Base-by-base conservation (phyloP, 1,140 invertebrate species). In the Odontomachus brunneus region DNA sequence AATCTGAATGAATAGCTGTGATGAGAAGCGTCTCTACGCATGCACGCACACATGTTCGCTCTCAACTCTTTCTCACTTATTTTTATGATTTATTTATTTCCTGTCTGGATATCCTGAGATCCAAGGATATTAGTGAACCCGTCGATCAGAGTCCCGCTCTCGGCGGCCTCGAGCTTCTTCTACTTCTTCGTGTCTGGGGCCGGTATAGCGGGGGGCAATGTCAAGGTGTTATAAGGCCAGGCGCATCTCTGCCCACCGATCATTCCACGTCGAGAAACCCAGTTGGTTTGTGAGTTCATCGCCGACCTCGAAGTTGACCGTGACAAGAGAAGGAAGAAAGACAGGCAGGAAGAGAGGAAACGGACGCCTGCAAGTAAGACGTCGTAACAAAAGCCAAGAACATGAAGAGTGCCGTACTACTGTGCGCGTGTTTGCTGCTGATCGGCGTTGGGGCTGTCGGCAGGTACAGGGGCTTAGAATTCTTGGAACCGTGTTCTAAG, bases 401-500 rank as follows among this genome's bases (percentile, higher is more conserved):
- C 44, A 86, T 59, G 60, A 80, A 19, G 38, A 22, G 65, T n/a
- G 22, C 11, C 44, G 11, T 83, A 9, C 22, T 88, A 19, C 51
- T 90, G 66, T 88, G 84, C 82, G 84, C 48, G 60, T 90, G 66
- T 82, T 65, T 33, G 3, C 78, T 89, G 44, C 33, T 90, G 29
- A 63, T 78, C 7, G 49, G 67, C 26, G 89, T 84, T 11, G 82
- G 90, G n/a, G 89, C 89, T 0, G 65, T 81, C 4, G 93, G 93
- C 51, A 92, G 88, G 69, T 94, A 94, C 81, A 89, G 83, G 49
- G 92, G 92, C 59, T 73, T 94, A 0, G 93, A 94, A 75, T 97
- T 96, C 88, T 86, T 97, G n/a, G 95, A 96, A 74, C 94, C 96
- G 73, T 97, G 97, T 89, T 95, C 96, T 0, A 95, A 94, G 87